Evolutionary conservation across 1,140 invertebrate species (phyloP).

Genomic region (Drosophila grimshawi): DNA sequence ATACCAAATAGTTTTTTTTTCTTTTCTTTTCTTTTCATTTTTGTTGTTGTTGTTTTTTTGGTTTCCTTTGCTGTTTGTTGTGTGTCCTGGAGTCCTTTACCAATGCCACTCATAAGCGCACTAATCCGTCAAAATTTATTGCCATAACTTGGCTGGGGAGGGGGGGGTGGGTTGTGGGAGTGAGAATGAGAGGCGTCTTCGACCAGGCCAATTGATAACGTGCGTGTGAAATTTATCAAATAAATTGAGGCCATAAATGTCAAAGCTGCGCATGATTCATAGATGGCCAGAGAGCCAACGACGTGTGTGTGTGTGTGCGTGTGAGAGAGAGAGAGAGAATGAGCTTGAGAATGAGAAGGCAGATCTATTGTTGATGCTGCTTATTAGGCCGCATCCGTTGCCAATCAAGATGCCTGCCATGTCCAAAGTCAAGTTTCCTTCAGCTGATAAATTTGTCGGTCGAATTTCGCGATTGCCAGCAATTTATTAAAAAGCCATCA

Average conservation of each 20-base stretch:
- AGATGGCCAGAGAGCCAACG: conserved; percentile 19
- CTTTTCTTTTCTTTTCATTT: conserved; percentile 35
- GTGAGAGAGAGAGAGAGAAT: background rate
- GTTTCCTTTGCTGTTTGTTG: conserved; percentile 15
- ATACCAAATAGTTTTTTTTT: conserved; percentile 67
- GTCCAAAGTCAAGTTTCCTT: conserved; percentile 43
- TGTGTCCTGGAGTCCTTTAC: conserved; percentile 38
- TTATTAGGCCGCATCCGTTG: conserved; percentile 68
- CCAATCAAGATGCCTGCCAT: conserved; percentile 38
- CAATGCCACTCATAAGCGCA: conserved; percentile 75
- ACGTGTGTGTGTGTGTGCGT: conserved; percentile 1
- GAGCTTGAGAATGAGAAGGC: background rate
- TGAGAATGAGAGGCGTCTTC: background rate
- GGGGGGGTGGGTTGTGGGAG: conserved; percentile 11
- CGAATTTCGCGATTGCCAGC: conserved; percentile 14
- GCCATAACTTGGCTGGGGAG: conserved; percentile 57
- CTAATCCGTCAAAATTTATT: conserved; percentile 83
- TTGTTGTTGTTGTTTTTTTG: conserved; percentile 20
- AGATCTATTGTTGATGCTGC: conserved; percentile 29
- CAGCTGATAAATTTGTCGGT: conserved; percentile 65
- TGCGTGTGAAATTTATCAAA: conserved; percentile 83
- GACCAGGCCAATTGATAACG: conserved; percentile 76
- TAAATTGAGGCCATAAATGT: conserved; percentile 82
- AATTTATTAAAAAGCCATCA: conserved; percentile 63
- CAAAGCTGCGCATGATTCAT: conserved; percentile 78